These are phyloP conservation scores for Symphodus melops DNA, from an alignment of 2,113 vertebrate species.

Conservation along the genomic window DNA sequence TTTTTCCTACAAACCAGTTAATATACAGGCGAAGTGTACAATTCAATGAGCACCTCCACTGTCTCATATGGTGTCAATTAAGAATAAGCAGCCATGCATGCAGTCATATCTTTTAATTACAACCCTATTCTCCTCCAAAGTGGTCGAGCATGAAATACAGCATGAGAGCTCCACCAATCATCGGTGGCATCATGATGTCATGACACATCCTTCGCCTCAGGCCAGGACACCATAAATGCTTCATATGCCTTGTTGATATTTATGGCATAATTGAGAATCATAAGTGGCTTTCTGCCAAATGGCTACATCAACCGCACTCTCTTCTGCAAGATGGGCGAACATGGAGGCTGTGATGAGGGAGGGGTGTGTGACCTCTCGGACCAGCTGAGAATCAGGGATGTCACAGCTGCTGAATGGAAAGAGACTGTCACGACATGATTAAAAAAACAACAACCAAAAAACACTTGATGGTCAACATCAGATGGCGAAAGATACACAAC, in stretches of 20 bases:
- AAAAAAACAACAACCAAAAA: no score
- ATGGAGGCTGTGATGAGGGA: conserved; percentile 42
- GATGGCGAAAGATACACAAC: conserved; percentile 9
- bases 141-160: conserved; percentile 71
- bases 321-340: conserved; percentile 52
- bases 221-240: conserved; percentile 64
- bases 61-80: conserved; percentile 66
- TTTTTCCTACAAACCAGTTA: conserved; percentile 12
- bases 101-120: conserved; percentile 77
- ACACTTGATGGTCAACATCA: conserved; percentile 23
- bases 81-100: conserved; percentile 57
- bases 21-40: conserved; percentile 3
- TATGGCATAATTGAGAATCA: conserved; percentile 77
- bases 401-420: conserved; percentile 26
- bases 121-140: conserved; percentile 61
- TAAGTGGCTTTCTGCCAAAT: conserved; percentile 70
- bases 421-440: no score
- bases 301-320: conserved; percentile 57
- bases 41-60: conserved; percentile 19
- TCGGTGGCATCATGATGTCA: conserved; percentile 75
- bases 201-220: conserved; percentile 64
- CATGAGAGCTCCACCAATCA: conserved; percentile 70
- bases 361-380: conserved; percentile 21
- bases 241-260: conserved; percentile 76
- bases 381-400: conserved; percentile 38